Evolutionary conservation across 2,888 invertebrate species (phyloP).

Genomic region (Drosophila birchii): DNA sequence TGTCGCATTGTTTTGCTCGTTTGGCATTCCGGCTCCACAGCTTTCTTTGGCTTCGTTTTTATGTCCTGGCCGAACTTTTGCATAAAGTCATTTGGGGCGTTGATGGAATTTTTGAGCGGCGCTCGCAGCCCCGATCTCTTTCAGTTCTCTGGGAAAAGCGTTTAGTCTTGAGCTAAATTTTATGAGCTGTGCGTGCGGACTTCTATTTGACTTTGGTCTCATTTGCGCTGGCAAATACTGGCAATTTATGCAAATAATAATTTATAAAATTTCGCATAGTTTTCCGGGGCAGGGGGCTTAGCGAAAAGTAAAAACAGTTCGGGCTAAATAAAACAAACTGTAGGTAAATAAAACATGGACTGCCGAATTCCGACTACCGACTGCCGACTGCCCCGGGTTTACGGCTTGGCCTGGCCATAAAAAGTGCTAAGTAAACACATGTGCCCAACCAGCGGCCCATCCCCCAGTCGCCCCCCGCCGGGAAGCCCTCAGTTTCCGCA

Average conservation of each 20-base stretch:
- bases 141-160: slow-evolving; percentile 27
- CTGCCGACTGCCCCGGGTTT: slow-evolving; percentile 38
- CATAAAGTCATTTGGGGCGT: slow-evolving; percentile 64
- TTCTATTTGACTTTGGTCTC: slow-evolving; percentile 35
- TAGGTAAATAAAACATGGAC: slow-evolving; percentile 68
- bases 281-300: slow-evolving; percentile 31
- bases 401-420: slow-evolving; percentile 63
- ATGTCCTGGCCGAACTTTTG: slow-evolving; percentile 39
- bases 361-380: slow-evolving; percentile 47
- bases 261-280: slow-evolving; percentile 72
- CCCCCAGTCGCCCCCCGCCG: slow-evolving; percentile 8
- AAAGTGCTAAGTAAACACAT: slow-evolving; percentile 79
- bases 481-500: slow-evolving; percentile 23
- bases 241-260: slow-evolving; percentile 67
- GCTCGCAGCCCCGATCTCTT: slow-evolving; percentile 16
- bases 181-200: slow-evolving; percentile 63
- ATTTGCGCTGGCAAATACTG: slow-evolving; percentile 28
- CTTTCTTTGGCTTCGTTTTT: slow-evolving; percentile 35
- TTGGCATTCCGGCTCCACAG: slow-evolving; percentile 18
- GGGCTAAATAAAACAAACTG: slow-evolving; percentile 69
- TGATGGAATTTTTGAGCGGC: slow-evolving; percentile 71
- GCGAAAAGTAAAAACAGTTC: slow-evolving; percentile 50
- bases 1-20: slow-evolving; percentile 47
- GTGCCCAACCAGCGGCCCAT: slow-evolving; percentile 36
- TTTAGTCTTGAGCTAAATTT: slow-evolving; percentile 53